Base-by-base conservation (phyloP, 1,140 invertebrate genomes). In the Araneus ventricosus region DNA sequence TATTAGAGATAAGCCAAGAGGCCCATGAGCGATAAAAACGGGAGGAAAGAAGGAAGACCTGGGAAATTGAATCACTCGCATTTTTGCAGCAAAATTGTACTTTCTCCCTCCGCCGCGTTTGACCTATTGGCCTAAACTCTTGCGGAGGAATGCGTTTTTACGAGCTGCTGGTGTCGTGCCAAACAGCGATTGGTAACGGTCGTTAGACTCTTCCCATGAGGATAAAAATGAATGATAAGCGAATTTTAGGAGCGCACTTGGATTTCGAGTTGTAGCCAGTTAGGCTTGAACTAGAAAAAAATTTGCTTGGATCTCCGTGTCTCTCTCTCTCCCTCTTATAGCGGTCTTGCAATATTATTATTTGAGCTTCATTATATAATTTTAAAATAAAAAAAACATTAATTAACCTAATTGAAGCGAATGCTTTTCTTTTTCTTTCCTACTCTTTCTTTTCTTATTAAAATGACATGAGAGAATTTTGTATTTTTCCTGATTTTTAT, bases 111-210 rank as follows among this genome's bases (percentile, higher is more conserved):
- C 6, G 30, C 14, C 30, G 30, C 30, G 17, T 3, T 75, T 75
- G 70, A 75, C 34, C 70, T 75, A 37, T 37, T 75, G 70, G 30
- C 70, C 70, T 34, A 37, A 27, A 75, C 70, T 20, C 7, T 34
- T 27, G 70, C 70, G 22, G 27, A 34, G 70, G 70, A 75, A 75
- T 75, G 70, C 70, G 30, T 20, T 75, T 75, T 75, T 75, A 75
- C 70, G 70, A 75, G 17, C 27, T 22, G 70, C 30, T 75, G 70
- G 34, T 75, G 34, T 75, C 70, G 70, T 30, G 34, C 70, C 70
- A 75, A 34, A 75, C 27, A 37, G 8, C 30, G 7, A 30, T 37
- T 37, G 30, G 27, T 27, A 34, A 30, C 67, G 14, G 67, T 75
- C 70, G 34, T 75, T 75, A 34, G 20, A 22, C 70, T 75, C 59